phyloP scores from a whole-genome alignment of 2,888 invertebrate species.

The Thecophora atra region DNA sequence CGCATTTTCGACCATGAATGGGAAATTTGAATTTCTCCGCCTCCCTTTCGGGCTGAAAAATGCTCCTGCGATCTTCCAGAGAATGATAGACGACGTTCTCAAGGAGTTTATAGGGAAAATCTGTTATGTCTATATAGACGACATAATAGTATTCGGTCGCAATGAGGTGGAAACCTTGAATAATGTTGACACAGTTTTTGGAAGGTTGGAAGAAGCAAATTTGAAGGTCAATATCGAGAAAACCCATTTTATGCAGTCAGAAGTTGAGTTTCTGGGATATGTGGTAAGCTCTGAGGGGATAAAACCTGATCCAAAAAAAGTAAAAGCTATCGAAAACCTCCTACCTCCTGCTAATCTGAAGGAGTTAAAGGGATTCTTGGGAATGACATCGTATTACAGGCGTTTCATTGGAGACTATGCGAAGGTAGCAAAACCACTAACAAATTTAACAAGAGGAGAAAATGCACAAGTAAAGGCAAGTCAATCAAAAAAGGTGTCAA shows the following conservation, averaged over 20 bases:
- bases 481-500: conserved; percentile 22
- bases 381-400: conserved; percentile 41
- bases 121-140: conserved; percentile 52
- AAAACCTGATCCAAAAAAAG: conserved; percentile 53
- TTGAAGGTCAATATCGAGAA: conserved; percentile 52
- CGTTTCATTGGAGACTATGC: conserved; percentile 30
- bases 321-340: conserved; percentile 46
- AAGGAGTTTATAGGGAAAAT: conserved; percentile 22
- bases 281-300: conserved; percentile 51
- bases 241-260: conserved; percentile 47
- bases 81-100: conserved; percentile 32
- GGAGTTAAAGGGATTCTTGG: conserved; percentile 41
- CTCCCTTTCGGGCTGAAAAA: not conserved
- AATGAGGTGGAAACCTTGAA: conserved; percentile 50
- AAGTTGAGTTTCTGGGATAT: conserved; percentile 53
- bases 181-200: conserved; percentile 45
- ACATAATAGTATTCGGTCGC: conserved; percentile 50
- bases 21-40: not conserved
- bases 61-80: conserved; percentile 30
- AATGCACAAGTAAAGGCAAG: conserved; percentile 11
- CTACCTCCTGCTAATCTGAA: conserved; percentile 44
- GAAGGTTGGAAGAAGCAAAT: conserved; percentile 44
- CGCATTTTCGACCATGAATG: conserved; percentile 38
- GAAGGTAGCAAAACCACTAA: conserved; percentile 38
- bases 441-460: conserved; percentile 23